Evolutionary conservation across 2,113 vertebrate genomes (phyloP).

Genomic region (Xyrauchen texanus): DNA sequence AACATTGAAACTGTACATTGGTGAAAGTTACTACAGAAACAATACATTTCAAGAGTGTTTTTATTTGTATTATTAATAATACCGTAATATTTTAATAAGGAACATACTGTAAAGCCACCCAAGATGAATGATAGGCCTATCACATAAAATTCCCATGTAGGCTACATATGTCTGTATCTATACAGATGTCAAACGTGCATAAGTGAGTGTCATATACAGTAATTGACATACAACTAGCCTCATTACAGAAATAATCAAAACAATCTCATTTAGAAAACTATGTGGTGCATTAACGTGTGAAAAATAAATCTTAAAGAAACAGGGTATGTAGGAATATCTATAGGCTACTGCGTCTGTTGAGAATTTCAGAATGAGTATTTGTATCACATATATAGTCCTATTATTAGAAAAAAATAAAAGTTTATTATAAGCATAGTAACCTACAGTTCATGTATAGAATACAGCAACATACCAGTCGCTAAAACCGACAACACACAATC

Average conservation of each 20-base stretch:
- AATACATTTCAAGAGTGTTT: neutral
- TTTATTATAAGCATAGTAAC: neutral
- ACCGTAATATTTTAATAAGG: neutral
- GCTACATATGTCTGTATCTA: neutral
- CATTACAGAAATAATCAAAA: neutral
- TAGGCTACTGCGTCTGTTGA: too few relatives aligned
- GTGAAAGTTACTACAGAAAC: neutral
- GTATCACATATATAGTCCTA: neutral
- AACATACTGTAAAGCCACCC: neutral
- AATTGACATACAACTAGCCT: neutral
- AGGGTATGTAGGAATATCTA: too few relatives aligned
- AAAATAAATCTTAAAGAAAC: too few relatives aligned
- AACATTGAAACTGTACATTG: neutral
- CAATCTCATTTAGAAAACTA: neutral
- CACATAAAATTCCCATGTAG: too few relatives aligned
- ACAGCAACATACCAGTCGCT: constrained; percentile 6
- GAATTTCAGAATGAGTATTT: neutral
- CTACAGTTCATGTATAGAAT: neutral
- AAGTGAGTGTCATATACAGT: neutral
- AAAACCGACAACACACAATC: constrained; percentile 15
- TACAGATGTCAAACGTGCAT: neutral
- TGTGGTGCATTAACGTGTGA: too few relatives aligned
- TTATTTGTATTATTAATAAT: neutral
- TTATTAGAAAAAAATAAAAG: neutral
- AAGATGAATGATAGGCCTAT: too few relatives aligned